These are phyloP conservation scores for Octonoba sinensis DNA, from an alignment of 2,888 invertebrate genomes.

Conservation along the genomic window DNA sequence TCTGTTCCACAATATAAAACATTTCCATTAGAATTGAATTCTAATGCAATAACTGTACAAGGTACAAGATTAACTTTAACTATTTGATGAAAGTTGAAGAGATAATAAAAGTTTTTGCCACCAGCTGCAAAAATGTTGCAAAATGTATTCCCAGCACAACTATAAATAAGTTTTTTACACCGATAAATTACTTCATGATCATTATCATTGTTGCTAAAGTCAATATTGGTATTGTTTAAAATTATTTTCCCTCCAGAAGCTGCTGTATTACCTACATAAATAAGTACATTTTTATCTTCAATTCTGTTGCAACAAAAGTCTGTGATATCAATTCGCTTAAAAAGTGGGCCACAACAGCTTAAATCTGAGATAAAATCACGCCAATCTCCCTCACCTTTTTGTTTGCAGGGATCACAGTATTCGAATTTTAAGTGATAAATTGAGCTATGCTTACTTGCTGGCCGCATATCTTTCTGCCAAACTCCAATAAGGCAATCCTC, in stretches of 20 bases:
- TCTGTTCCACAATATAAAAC: conserved; percentile 10
- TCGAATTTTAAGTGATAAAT: conserved; percentile 13
- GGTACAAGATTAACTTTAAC: neutral
- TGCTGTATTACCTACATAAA: conserved; percentile 12
- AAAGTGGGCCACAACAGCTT: conserved; percentile 1
- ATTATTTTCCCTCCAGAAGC: conserved; percentile 3
- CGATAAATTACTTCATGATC: conserved; percentile 1
- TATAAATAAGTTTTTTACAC: neutral
- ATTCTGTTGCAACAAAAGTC: neutral
- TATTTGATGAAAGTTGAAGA: neutral
- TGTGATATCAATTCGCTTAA: conserved; percentile 1
- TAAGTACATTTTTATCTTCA: neutral
- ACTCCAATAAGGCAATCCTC: conserved; percentile 1
- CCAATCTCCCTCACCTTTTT: neutral
- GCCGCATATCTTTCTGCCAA: conserved; percentile 9
- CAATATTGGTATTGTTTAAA: neutral
- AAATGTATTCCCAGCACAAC: conserved; percentile 16
- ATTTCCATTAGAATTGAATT: conserved; percentile 1
- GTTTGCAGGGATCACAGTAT: neutral
- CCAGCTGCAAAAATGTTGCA: conserved; percentile 2
- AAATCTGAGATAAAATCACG: neutral
- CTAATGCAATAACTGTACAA: neutral
- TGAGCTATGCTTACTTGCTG: conserved; percentile 7
- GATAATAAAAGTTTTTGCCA: neutral
- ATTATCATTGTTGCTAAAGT: neutral